Evolutionary conservation across 92 coral and sea anemone genomes (phyloP), one percentile per base, ranked within the genome.

Genomic region (Nematostella vectensis): DNA sequence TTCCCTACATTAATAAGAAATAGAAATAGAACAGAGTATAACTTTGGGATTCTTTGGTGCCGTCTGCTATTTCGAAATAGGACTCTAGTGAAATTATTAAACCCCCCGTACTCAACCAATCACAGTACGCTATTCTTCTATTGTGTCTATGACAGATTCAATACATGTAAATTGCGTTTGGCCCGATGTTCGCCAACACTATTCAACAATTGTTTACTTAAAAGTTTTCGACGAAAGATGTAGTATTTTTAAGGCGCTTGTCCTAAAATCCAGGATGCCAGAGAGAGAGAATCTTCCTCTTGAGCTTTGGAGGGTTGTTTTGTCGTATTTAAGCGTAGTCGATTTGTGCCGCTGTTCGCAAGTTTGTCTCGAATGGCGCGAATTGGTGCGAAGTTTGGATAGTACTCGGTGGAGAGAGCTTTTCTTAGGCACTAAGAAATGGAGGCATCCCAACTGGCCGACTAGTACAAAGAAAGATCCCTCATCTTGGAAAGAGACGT

Each of bases 361-460:
- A 66, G 98, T 91, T 37, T 91, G 95, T 16, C 82, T 77, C 37
- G 95, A 78, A 59, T 91, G 98, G 98, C 55, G 81, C 49, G 98
- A 91, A 65, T 62, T 91, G 1, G 98, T 91, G n/a, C 83, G 82
- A 69, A 85, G 95, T 67, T 71, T 91, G 22, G 98, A 91, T 48
- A 86, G 85, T 39, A 91, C 98, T 0, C 80, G 98, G 18, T 91
- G 98, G 98, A 91, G 85, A 27, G 77, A 80, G 48, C 80, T 91
- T 11, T 91, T 77, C 56, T 70, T 91, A 44, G 66, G 77, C 11
- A 71, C 78, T 11, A 85, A 91, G 58, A 78, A 79, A 39, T 91
- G 98, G 98, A 77, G 80, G 54, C 96, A 91, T 72, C 98, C 98
- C 12, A 85, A 85, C 67, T 91, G 98, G 98, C 98, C 98, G 25